Evolutionary conservation across 2,797 vertebrate genomes (phyloP).

Genomic region (Pempheris klunzingeri): DNA sequence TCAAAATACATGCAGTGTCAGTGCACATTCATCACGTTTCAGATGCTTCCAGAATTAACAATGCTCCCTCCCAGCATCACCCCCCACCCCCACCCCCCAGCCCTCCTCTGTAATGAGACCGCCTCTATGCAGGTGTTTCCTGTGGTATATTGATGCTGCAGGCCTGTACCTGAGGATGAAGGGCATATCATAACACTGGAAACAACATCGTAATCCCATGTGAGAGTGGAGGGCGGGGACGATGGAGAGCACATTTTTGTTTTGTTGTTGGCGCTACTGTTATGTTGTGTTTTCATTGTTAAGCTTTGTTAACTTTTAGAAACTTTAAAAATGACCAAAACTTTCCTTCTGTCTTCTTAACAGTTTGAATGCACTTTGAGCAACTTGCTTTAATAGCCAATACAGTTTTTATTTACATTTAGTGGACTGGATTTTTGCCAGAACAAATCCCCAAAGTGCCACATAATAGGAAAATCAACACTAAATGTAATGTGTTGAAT

Average conservation of each 20-base stretch:
- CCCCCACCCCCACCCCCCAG: not conserved
- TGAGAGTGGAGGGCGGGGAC: not conserved
- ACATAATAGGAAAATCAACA: not conserved
- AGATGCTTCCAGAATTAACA: not conserved
- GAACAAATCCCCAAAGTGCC: not conserved
- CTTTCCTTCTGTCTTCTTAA: not conserved
- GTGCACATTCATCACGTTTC: not conserved
- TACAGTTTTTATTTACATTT: not conserved
- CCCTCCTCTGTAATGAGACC: not conserved
- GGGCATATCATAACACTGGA: conserved; percentile 12
- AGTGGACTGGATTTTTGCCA: not conserved
- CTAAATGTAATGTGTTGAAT: not conserved
- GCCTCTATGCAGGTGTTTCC: conserved; percentile 48
- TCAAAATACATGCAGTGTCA: not conserved
- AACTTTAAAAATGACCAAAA: not conserved
- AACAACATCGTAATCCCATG: conserved; percentile 11
- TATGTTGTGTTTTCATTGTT: not conserved
- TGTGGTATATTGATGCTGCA: not conserved
- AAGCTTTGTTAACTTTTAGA: not conserved
- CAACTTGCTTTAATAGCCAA: not conserved
- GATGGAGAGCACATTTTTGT: not conserved
- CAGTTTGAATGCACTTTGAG: not conserved
- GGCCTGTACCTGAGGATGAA: conserved; percentile 26
- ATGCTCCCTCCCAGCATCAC: not conserved
- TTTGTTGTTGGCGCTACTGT: too few species aligned